phyloP scores from a whole-genome alignment of 2,113 vertebrate species.

The Heptranchias perlo region DNA sequence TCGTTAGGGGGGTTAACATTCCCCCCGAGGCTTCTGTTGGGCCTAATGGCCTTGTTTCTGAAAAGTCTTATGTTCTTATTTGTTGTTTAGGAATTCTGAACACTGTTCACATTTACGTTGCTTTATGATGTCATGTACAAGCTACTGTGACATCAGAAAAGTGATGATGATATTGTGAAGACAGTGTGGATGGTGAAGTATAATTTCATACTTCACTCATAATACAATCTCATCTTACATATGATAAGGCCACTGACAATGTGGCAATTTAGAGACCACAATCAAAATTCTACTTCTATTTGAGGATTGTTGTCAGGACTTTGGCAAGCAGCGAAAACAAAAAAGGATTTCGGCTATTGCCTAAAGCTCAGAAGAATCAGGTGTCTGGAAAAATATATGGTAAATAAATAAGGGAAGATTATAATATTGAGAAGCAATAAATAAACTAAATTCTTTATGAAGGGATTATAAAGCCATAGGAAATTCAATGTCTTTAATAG shows the following conservation, averaged over 20 bases:
- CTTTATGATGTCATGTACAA: neutral
- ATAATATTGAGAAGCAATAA: neutral
- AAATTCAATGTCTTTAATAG: neutral
- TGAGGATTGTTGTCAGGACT: neutral
- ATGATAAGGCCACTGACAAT: neutral
- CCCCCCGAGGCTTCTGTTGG: neutral
- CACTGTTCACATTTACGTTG: neutral
- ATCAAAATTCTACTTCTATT: neutral
- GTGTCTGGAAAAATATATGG: neutral
- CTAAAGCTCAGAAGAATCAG: neutral
- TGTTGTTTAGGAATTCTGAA: neutral
- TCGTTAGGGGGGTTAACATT: too few relatives aligned
- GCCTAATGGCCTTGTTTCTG: neutral
- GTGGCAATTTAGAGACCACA: neutral
- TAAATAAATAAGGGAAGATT: neutral
- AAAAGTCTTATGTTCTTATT: neutral
- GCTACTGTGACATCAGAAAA: neutral
- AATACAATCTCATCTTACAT: neutral
- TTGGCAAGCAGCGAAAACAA: neutral
- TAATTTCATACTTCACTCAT: neutral
- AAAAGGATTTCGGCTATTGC: neutral
- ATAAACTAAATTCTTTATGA: neutral
- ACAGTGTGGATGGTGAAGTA: neutral
- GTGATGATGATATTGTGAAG: neutral
- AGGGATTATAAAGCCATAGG: neutral